Base-by-base conservation (phyloP, 2,113 vertebrate genomes). In the human (Homo sapiens) region DNA sequence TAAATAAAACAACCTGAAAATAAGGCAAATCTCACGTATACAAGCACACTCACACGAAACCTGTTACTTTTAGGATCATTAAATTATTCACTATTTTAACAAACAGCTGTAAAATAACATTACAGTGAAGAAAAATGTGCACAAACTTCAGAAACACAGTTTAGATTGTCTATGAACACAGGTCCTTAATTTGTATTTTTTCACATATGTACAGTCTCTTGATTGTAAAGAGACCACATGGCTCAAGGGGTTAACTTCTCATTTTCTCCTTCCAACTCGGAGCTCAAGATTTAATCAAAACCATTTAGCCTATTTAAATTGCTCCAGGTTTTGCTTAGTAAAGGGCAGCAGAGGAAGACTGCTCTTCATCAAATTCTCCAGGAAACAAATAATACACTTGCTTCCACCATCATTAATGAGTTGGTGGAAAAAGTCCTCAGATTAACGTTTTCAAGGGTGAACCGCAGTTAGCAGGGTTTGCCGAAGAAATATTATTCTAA, bases 31-130 rank as follows among this genome's bases (percentile, higher is more conserved):
- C 84, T 93, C 90, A 97, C 73, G 55, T 52, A 91, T 32, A 96
- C 66, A 85, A 95, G 59, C 66, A 89, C 81, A 81, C 43, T 61
- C 96, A 97, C 96, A 89, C 70, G 68, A 92, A 91, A 94, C 38
- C 48, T 79, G 61, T 92, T 91, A 96, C 17, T 93, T 88, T 83
- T 27, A 83, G 55, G 57, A 87, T 92, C 85, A 80, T 98, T 98
- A 97, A 97, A 95, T 97, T 96, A 98, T 61, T 97, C 78, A 94
- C 88, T 59, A 94, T 92, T 91, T 94, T 93, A 95, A 97, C 96
- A 96, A 81, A 96, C n/a, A 45, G 85, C 66, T 95, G 79, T 93
- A 91, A 97, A 97, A 82, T 80, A 97, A 94, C 78, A 91, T 96
- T 80, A 96, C 88, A 91, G 59, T 76, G 89, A 79, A 96, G 76